Base-by-base conservation (phyloP, 2,797 vertebrate genomes). In the Arnoldichthys spilopterus region DNA sequence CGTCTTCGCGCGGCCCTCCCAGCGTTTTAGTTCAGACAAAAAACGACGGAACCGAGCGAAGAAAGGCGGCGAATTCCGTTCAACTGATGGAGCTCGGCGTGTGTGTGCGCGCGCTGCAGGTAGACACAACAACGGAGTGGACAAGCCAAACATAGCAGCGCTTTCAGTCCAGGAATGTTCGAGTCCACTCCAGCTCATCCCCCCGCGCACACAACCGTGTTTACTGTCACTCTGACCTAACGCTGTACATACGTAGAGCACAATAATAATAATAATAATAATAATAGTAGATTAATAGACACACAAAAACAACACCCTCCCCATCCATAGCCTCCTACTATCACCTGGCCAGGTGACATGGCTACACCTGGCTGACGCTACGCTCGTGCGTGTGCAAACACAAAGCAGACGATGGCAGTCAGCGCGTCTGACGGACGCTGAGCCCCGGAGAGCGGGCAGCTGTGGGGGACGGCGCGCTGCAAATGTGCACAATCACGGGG, bases 291-390 rank as follows among this genome's bases (percentile, higher is more conserved):
- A 13, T 1, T 26, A 22, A 26, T 6, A 22, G n/a, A 12, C n/a
- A n/a, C n/a, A n/a, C n/a, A n/a, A n/a, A n/a, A n/a, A n/a, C n/a
- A n/a, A n/a, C n/a, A n/a, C n/a, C n/a, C n/a, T n/a, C n/a, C n/a
- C n/a, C n/a, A n/a, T n/a, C n/a, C n/a, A n/a, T n/a, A n/a, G n/a
- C n/a, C n/a, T n/a, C 15, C 43, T 15, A 12, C 12, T 18, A 56
- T 72, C 69, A 72, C 69, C 51, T 40, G 69, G 4, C 26, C 69
- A 72, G 69, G 51, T 72, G 69, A 72, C 69, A 70, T 8, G 6
- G 22, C 66, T 26, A 15, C 6, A 49, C 63, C 63, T 66, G 63
- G 11, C 37, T 24, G 63, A 8, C 18, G 22, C 40, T 11, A 22
- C 11, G n/a, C 7, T 37, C 18, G 43, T 47, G 64, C 37, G 37